These are phyloP conservation scores for Rhagonycha lutea DNA, from an alignment of 2,888 invertebrate genomes.

Conservation along the genomic window DNA sequence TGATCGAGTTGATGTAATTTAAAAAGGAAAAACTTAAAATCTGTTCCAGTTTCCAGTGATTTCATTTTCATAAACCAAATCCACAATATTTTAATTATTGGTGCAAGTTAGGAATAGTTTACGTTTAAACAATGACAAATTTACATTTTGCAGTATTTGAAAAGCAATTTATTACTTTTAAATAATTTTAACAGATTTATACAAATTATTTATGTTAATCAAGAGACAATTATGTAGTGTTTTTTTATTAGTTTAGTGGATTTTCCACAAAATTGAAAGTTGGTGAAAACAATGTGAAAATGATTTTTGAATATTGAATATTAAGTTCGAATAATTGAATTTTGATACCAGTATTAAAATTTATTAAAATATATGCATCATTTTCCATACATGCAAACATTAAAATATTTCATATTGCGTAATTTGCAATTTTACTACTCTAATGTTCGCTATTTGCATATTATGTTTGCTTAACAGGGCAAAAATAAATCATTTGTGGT, in stretches of 20 bases:
- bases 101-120: no score
- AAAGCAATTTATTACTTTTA: no score
- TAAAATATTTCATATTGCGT: neutral
- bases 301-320: neutral
- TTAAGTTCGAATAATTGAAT: neutral
- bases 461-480: no score
- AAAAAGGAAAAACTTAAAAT: neutral
- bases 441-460: no score
- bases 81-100: no score
- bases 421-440: neutral
- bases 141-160: no score
- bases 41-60: no score
- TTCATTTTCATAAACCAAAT: no score
- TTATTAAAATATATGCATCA: neutral
- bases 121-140: no score
- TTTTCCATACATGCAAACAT: neutral
- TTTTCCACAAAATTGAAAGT: neutral
- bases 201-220: neutral
- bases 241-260: no score
- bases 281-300: neutral
- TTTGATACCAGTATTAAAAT: neutral
- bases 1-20: neutral
- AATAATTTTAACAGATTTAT: no score
- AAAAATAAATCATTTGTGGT: no score
- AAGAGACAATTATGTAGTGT: neutral